These are phyloP conservation scores for Sorex fumeus DNA, from an alignment of 2,113 vertebrate genomes.

Conservation along the genomic window DNA sequence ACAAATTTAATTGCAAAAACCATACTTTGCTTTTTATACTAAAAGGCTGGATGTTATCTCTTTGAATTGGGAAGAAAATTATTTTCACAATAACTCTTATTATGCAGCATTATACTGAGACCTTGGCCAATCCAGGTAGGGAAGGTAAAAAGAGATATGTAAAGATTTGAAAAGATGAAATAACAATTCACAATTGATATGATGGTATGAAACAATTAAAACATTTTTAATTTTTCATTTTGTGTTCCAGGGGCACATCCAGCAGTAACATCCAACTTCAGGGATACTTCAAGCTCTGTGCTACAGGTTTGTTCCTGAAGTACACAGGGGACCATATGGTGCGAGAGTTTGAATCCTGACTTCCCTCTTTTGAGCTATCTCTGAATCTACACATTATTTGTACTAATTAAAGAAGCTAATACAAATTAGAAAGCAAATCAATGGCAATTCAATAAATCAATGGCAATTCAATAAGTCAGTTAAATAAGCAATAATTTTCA, in stretches of 20 bases:
- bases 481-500: too few species aligned
- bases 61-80: conserved; percentile 11
- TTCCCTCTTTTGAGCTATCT: too few species aligned
- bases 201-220: too few species aligned
- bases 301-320: too few species aligned
- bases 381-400: too few species aligned
- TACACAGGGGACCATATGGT: too few species aligned
- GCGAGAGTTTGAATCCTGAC: too few species aligned
- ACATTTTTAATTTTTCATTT: too few species aligned
- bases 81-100: not conserved
- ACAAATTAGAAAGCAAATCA: not conserved
- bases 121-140: not conserved
- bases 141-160: not conserved
- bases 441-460: not conserved
- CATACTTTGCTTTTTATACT: not conserved
- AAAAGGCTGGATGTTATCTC: not conserved
- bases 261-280: too few species aligned
- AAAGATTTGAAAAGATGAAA: not conserved
- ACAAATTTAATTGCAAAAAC: conserved; percentile 12
- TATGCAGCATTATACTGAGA: not conserved
- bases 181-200: too few species aligned
- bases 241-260: too few species aligned
- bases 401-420: not conserved
- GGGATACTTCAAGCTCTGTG: too few species aligned
- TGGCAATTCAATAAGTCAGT: not conserved